Conservation (phyloP, 2,113 vertebrate species). For the Chitala chitala region DNA sequence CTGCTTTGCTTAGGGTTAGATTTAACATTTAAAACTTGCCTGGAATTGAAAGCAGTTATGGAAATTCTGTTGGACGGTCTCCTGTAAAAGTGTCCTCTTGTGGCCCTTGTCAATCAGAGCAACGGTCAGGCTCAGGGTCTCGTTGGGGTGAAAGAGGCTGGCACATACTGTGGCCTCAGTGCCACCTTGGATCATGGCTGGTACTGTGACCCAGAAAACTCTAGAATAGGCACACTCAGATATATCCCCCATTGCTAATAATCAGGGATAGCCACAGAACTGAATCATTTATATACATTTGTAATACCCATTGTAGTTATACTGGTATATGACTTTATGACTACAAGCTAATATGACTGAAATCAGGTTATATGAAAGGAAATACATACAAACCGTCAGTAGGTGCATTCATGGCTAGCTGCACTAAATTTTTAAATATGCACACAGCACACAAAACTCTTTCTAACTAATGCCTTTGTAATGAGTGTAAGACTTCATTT, state of each 20-base stretch:
- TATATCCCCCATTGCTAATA: not conserved
- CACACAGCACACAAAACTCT: not conserved
- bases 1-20: not conserved
- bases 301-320: not conserved
- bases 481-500: not conserved
- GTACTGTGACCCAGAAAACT: conserved; percentile 15
- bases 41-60: conserved; percentile 13
- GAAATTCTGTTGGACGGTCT: not conserved
- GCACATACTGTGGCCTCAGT: conserved; percentile 11
- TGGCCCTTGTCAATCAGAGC: not conserved
- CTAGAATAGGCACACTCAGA: not conserved
- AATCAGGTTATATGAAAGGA: no score
- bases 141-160: not conserved
- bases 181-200: not conserved
- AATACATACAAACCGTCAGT: no score
- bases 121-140: not conserved
- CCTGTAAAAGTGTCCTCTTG: not conserved
- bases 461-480: not conserved
- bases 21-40: not conserved
- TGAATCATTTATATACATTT: not conserved
- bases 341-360: no score
- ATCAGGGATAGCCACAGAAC: not conserved
- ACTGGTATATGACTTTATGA: not conserved
- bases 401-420: no score
- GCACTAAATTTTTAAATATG: no score